Evolutionary conservation across 2,888 invertebrate genomes (phyloP), one percentile per base, ranked within the genome.

Genomic region (Graphium colonna): DNA sequence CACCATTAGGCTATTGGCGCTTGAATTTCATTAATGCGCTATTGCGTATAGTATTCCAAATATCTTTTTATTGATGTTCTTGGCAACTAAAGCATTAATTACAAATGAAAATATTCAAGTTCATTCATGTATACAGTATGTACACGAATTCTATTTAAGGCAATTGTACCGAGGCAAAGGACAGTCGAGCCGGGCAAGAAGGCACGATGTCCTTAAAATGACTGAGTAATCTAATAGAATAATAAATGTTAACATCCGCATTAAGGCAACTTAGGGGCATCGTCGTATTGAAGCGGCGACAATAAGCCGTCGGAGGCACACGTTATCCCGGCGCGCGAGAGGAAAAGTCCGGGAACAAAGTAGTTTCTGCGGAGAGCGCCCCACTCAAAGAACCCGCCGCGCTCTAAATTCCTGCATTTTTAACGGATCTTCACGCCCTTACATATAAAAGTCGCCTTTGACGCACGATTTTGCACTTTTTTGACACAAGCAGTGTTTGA

Each of bases 211-310:
- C 67, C 67, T 70, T 61, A 63, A 66, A 65, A 68, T 65, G 65
- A 68, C 68, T 66, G 66, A 66, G 66, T 74, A 76, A 75, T 74
- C 71, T 73, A 82, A 81, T 84, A 83, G 79, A 84, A 83, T 83
- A 82, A 84, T 87, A 83, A 87, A 86, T 80, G 86, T 79, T 78
- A 76, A 80, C 86, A 83, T 88, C 87, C 87, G 85, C 78, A 82
- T 85, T 86, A 87, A 79, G 77, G 77, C 70, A 73, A 77, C 73
- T 77, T 70, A n/a, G n/a, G 80, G 79, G 75, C 80, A 73, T 75
- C 77, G 75, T 79, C 77, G 78, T 82, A 77, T 78, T 74, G 77
- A 74, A 79, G 73, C 77, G 75, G 69, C 75, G 74, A 78, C 81
- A 84, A 80, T 79, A 74, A 74, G 67, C 71, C 77, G 74, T 68